phyloP scores from a whole-genome alignment of 2,888 invertebrate species.

The Noctua pronuba region DNA sequence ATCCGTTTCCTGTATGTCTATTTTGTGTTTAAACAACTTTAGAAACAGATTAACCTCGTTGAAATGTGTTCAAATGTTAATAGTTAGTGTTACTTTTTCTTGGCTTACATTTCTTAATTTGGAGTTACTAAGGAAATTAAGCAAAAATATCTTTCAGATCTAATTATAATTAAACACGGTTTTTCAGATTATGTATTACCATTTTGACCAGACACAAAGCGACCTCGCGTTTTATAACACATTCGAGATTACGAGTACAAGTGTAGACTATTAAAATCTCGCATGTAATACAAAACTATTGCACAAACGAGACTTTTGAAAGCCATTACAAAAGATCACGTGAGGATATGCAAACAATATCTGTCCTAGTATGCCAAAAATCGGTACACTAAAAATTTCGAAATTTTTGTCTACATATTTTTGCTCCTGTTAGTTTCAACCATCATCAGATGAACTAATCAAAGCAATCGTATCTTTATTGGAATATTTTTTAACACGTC shows the following conservation, averaged over 20 bases:
- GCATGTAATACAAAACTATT: slow-evolving; percentile 51
- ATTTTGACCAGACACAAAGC: slow-evolving; percentile 34
- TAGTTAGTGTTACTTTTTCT: not conserved
- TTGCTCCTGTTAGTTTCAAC: not conserved
- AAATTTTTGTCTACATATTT: not conserved
- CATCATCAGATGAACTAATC: not conserved
- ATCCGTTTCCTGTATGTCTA: slow-evolving; percentile 21
- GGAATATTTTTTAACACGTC: not conserved
- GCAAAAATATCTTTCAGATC: slow-evolving; percentile 25
- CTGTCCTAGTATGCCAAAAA: not conserved
- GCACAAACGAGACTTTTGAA: slow-evolving; percentile 52
- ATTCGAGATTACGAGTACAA: slow-evolving; percentile 46
- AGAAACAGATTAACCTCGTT: not conserved
- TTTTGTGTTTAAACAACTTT: slow-evolving; percentile 7
- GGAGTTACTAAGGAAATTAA: not conserved
- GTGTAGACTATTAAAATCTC: slow-evolving; percentile 46
- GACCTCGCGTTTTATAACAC: slow-evolving; percentile 52
- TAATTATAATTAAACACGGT: slow-evolving; percentile 15
- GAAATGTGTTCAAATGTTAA: not conserved
- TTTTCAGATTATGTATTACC: slow-evolving; percentile 26
- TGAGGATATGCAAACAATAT: slow-evolving; percentile 36
- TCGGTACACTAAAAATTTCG: not conserved
- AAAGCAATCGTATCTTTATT: not conserved
- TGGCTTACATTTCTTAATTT: slow-evolving; percentile 1
- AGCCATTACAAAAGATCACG: slow-evolving; percentile 52